These are phyloP conservation scores for Malurus melanocephalus DNA, from an alignment of 2,113 vertebrate genomes.

Conservation along the genomic window DNA sequence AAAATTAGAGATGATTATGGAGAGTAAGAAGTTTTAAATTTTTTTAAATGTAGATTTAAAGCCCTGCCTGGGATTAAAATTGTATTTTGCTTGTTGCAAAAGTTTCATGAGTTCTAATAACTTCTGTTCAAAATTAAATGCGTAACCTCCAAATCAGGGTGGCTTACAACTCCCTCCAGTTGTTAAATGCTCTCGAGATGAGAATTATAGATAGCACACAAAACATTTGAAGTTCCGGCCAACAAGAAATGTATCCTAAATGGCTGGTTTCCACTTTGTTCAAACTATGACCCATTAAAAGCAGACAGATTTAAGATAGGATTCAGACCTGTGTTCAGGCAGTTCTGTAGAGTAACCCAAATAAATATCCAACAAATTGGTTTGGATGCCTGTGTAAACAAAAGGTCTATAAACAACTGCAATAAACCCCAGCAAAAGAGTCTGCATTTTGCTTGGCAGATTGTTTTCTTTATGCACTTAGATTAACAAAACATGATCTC, in stretches of 20 bases:
- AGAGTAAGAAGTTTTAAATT: neutral
- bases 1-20: neutral
- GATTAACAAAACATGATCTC: conserved; percentile 80
- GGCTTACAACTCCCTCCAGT: neutral
- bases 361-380: conserved; percentile 70
- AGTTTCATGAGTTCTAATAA: neutral
- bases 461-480: conserved; percentile 76
- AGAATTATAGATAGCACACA: conserved; percentile 10
- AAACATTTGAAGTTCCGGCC: conserved; percentile 41
- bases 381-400: conserved; percentile 65
- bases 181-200: conserved; percentile 20
- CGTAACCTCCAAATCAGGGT: conserved; percentile 10
- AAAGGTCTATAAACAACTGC: conserved; percentile 69
- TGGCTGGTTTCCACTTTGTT: conserved; percentile 57
- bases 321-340: conserved; percentile 42
- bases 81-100: neutral
- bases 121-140: conserved; percentile 37
- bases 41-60: neutral
- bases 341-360: conserved; percentile 50
- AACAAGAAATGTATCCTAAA: conserved; percentile 53
- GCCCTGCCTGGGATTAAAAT: neutral
- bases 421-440: conserved; percentile 47
- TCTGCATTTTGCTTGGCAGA: conserved; percentile 65
- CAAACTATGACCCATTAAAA: conserved; percentile 44
- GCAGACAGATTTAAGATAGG: conserved; percentile 60